A percentile compares a stretch with the other conserved stretches of the same genome.
phyloP scores from a whole-genome alignment of 2,797 vertebrate genomes.

The Rallus crepitans region DNA sequence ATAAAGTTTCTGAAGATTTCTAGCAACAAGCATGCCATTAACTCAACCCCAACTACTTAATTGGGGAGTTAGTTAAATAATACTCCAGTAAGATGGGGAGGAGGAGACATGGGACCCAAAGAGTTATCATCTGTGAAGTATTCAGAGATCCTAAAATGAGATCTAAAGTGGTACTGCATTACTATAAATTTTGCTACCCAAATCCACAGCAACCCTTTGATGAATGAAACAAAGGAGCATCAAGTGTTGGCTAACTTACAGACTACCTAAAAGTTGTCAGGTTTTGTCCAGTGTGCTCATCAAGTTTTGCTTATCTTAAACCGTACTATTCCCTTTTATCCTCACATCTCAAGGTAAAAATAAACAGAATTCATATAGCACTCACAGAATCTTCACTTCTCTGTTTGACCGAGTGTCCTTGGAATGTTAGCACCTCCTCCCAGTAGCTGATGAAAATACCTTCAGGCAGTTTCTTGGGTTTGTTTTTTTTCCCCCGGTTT shows the following conservation, averaged over 20 bases:
- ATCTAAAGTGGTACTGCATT: neutral
- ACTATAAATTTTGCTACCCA: neutral
- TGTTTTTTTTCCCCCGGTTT: slow-evolving; percentile 34
- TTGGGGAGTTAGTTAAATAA: neutral
- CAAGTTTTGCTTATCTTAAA: neutral
- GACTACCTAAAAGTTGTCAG: neutral
- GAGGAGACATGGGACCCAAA: neutral
- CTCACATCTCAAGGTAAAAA: neutral
- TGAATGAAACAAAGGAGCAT: neutral
- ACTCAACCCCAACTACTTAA: neutral
- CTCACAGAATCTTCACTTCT: neutral
- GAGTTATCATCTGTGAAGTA: neutral
- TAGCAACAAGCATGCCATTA: neutral
- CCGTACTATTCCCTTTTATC: neutral
- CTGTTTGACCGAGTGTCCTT: neutral
- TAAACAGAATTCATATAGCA: neutral
- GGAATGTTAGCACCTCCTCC: slow-evolving; percentile 47
- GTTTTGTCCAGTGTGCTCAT: neutral
- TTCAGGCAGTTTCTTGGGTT: slow-evolving; percentile 72
- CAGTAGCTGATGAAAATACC: slow-evolving; percentile 81
- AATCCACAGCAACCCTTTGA: neutral
- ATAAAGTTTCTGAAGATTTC: neutral
- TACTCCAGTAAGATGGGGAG: neutral
- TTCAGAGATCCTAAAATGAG: neutral
- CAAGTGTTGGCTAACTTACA: neutral